phyloP scores from a whole-genome alignment of 2,888 invertebrate species.

The Scaeva pyrastri region DNA sequence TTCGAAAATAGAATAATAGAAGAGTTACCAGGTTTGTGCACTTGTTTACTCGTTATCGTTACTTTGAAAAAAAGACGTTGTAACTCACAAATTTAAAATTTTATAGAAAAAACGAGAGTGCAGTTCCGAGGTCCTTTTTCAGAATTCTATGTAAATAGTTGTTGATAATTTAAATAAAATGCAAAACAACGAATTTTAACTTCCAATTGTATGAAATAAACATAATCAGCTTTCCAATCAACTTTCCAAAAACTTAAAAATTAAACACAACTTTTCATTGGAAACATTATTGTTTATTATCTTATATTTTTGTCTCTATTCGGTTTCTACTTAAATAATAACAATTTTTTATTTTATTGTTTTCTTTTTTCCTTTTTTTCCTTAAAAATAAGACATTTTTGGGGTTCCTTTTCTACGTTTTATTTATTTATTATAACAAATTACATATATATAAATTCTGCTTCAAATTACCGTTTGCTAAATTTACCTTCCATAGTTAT shows the following conservation, averaged over 20 bases:
- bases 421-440: conserved; percentile 52
- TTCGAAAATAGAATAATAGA: background rate
- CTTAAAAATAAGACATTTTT: conserved; percentile 63
- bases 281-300: conserved; percentile 35
- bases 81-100: no score
- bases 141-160: no score
- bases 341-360: conserved; percentile 42
- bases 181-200: no score
- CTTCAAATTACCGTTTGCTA: conserved; percentile 46
- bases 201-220: no score
- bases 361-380: no score
- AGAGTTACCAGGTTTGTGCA: background rate
- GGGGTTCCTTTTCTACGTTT: conserved; percentile 23
- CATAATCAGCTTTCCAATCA: no score
- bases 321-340: conserved; percentile 71
- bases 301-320: conserved; percentile 65
- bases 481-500: conserved; percentile 29
- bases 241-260: no score
- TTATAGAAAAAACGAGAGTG: no score
- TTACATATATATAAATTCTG: conserved; percentile 58
- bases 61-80: no score
- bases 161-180: no score
- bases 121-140: no score
- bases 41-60: no score
- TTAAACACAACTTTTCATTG: background rate